Evolutionary conservation across 2,888 invertebrate genomes (phyloP), one percentile per base, ranked within the genome.

Genomic region (Anodontia alba): DNA sequence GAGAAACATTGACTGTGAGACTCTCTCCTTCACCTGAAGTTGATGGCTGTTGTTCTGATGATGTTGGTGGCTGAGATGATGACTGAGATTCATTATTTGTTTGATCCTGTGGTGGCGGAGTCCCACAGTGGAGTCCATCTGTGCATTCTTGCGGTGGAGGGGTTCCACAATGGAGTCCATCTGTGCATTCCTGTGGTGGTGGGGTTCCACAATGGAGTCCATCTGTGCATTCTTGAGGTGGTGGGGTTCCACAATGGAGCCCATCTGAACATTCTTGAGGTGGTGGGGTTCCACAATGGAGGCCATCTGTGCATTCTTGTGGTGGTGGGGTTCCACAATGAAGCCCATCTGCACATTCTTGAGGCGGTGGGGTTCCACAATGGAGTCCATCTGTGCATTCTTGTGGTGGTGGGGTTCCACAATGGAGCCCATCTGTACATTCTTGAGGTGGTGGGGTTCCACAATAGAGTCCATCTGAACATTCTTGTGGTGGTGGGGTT

Each of bases 101-200:
- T 73, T 86, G 84, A 43, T 79, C 76, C 68, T 81, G 46, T 33
- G 69, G 68, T 51, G 70, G 46, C 36, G 72, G 76, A 31, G 87
- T 87, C 0, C 84, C 84, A 84, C 88, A 88, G 38, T 88, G 86
- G 33, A 81, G 80, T 51, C 84, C 85, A 78, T 86, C 83, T 62
- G 70, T 57, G 57, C 85, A 85, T 71, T 75, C 76, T 26, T 81
- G 75, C 10, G 83, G 81, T n/a, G 86, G 86, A 38, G 86, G 86
- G 17, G 86, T 86, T 7, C 83, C 80, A 83, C 86, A 86, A 43
- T 86, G 86, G 38, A 81, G 80, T 5, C 86, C 86, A 83, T 86
- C 86, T 49, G 81, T 76, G 62, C 83, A 81, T 38, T 29, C 69
- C 7, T 46, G 70, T 42, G 51, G 69, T 26, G 57, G 80, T 38